Conservation (phyloP, 2,888 invertebrate species). For the Leucophenga montana region DNA sequence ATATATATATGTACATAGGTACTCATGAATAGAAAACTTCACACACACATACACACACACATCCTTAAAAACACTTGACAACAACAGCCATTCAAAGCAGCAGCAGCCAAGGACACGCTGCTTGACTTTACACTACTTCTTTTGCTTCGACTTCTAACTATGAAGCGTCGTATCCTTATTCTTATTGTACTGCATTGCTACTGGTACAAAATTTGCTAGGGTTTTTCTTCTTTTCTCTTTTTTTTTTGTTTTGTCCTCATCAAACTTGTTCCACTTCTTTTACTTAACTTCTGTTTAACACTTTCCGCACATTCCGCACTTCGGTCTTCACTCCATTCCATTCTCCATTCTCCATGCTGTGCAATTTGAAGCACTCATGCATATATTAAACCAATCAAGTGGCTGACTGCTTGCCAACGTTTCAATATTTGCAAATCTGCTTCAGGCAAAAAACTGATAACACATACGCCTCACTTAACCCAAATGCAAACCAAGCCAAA, state of each 20-base stretch:
- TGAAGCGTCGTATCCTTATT: background rate
- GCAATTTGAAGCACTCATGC: conserved; percentile 24
- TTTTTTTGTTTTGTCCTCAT: background rate
- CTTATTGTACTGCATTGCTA: conserved; percentile 1
- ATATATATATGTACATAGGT: too few relatives aligned
- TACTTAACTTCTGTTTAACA: background rate
- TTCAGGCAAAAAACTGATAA: conserved; percentile 26
- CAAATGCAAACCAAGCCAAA: background rate
- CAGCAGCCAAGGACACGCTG: conserved; percentile 17
- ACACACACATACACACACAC: background rate
- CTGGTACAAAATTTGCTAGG: conserved; percentile 6
- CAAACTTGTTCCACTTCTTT: background rate
- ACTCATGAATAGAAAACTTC: conserved; percentile 12
- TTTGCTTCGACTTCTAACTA: background rate
- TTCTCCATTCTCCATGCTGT: background rate
- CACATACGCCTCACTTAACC: conserved; percentile 22
- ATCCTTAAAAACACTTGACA: conserved; percentile 20
- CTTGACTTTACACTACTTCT: conserved; percentile 1
- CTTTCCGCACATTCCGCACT: too few relatives aligned
- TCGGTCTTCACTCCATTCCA: background rate
- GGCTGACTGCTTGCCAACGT: conserved; percentile 7
- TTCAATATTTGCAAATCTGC: conserved; percentile 23
- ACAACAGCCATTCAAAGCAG: conserved; percentile 10
- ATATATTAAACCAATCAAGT: conserved; percentile 31
- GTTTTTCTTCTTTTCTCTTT: background rate